Conservation (phyloP, 2,113 vertebrate genomes). For the Trachemys scripta region DNA sequence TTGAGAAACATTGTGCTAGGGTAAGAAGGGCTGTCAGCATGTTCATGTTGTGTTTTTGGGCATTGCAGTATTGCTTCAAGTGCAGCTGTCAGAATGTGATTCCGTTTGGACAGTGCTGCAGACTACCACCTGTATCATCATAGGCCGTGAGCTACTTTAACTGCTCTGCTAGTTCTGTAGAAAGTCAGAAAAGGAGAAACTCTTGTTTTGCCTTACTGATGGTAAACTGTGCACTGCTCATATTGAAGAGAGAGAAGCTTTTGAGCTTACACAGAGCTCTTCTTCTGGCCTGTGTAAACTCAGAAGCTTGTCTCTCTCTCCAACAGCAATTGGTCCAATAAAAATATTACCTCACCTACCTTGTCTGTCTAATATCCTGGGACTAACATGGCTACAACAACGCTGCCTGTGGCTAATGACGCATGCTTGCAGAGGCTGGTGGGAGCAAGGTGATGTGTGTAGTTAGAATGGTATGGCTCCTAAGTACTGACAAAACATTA, state of each 20-base stretch:
- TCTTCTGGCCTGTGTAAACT: neutral
- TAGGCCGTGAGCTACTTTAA: conserved; percentile 25
- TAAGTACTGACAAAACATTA: neutral
- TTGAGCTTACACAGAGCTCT: neutral
- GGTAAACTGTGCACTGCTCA: neutral
- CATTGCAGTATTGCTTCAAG: neutral
- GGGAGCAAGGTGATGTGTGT: neutral
- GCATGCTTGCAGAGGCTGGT: neutral
- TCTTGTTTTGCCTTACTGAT: neutral
- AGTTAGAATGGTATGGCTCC: neutral
- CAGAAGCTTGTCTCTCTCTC: neutral
- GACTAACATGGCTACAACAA: no score
- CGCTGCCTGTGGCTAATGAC: no score
- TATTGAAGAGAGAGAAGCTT: neutral
- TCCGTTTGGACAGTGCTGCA: conserved; percentile 23
- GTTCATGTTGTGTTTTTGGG: neutral
- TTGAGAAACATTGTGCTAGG: neutral
- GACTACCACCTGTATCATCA: conserved; percentile 14
- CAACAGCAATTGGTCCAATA: neutral
- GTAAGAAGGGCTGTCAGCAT: neutral
- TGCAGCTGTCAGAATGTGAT: conserved; percentile 13
- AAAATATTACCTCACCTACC: neutral
- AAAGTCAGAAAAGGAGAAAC: conserved; percentile 49
- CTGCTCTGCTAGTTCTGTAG: conserved; percentile 32
- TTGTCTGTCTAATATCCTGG: neutral